Evolutionary conservation across 1,140 invertebrate species (phyloP).

Genomic region (Saccostrea glomerata): DNA sequence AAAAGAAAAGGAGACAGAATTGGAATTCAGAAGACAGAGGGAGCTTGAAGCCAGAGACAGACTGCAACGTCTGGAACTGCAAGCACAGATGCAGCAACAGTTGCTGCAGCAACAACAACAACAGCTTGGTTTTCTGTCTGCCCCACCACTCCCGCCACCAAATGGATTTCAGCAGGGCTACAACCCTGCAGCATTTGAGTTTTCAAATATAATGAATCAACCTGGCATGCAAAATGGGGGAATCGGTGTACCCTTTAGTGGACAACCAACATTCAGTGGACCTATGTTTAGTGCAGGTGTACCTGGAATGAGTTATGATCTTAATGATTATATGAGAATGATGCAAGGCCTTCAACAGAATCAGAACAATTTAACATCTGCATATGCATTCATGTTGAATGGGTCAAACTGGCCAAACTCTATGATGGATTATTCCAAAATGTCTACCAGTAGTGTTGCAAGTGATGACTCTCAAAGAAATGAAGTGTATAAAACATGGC

Average conservation of each 20-base stretch:
- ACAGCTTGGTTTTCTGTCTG: slow-evolving; percentile 47
- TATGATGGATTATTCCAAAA: slow-evolving; percentile 35
- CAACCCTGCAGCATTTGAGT: slow-evolving; percentile 48
- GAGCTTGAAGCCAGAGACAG: slow-evolving; percentile 67
- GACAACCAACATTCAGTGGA: slow-evolving; percentile 32
- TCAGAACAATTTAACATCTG: slow-evolving; percentile 47
- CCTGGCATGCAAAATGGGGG: slow-evolving; percentile 31
- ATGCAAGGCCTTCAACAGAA: slow-evolving; percentile 60
- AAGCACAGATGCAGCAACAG: slow-evolving; percentile 56
- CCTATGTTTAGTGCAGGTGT: slow-evolving; percentile 52
- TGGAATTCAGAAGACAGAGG: slow-evolving; percentile 62
- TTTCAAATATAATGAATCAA: slow-evolving; percentile 43
- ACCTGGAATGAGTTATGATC: slow-evolving; percentile 62
- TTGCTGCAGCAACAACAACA: slow-evolving; percentile 51
- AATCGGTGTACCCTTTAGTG: slow-evolving; percentile 13
- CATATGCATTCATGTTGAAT: slow-evolving; percentile 63
- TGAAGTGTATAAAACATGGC: slow-evolving; percentile 51
- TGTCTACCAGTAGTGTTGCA: neutral
- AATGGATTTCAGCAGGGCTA: slow-evolving; percentile 55
- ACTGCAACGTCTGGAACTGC: slow-evolving; percentile 65
- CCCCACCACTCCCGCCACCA: slow-evolving; percentile 59
- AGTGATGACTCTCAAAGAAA: slow-evolving; percentile 50
- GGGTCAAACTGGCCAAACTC: slow-evolving; percentile 40
- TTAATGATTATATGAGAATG: slow-evolving; percentile 69
- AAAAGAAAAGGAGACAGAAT: slow-evolving; percentile 65